Percentiles rank a stretch among this genome's conserved stretches.
phyloP scores from a whole-genome alignment of 2,888 invertebrate species.

The Falcaria lacertinaria region DNA sequence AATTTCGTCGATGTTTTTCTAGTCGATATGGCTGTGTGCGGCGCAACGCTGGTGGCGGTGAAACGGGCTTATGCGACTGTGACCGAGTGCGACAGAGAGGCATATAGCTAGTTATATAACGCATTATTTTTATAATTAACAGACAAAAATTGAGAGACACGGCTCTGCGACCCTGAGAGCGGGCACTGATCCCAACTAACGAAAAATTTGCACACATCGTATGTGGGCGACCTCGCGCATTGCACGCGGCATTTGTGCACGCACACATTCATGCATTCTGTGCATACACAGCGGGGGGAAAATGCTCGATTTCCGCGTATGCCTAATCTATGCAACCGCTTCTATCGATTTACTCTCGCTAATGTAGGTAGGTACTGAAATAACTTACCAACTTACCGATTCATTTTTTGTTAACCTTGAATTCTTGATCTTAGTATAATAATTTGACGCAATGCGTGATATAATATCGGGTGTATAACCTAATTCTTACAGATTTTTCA shows the following conservation, averaged over 20 bases:
- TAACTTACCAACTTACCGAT: not conserved
- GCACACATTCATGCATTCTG: conserved; percentile 19
- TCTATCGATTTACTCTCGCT: conserved; percentile 2
- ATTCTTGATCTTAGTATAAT: no score
- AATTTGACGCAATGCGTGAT: no score
- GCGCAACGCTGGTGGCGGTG: conserved; percentile 45
- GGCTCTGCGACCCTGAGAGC: conserved; percentile 69
- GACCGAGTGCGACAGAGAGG: conserved; percentile 40
- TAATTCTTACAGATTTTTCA: no score
- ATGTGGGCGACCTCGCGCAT: conserved; percentile 79
- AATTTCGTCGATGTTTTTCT: conserved; percentile 77
- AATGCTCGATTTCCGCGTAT: conserved; percentile 68
- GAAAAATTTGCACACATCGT: conserved; percentile 78
- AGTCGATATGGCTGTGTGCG: conserved; percentile 58
- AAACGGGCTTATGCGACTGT: conserved; percentile 32
- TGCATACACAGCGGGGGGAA: conserved; percentile 40
- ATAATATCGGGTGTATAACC: no score
- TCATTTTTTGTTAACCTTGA: no score
- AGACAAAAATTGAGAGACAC: conserved; percentile 79
- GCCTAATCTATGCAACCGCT: not conserved
- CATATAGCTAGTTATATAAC: conserved; percentile 66
- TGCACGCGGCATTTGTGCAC: conserved; percentile 59
- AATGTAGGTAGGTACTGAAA: no score
- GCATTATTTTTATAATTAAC: conserved; percentile 81
- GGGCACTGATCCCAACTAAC: conserved; percentile 71